Evolutionary conservation across 2,113 vertebrate species (phyloP).

Genomic region (Dipodomys ordii): DNA sequence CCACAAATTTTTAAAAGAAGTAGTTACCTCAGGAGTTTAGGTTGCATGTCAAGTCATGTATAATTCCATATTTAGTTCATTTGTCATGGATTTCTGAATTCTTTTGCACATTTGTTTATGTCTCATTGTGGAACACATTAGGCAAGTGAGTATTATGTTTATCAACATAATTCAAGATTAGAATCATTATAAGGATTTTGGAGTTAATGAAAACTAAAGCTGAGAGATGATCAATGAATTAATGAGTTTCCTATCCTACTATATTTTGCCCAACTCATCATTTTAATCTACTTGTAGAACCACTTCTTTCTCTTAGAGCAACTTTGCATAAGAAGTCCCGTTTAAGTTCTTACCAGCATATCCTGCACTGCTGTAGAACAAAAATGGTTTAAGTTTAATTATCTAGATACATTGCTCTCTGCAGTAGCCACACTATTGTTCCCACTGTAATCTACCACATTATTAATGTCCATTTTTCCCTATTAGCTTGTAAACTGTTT

Average conservation of each 20-base stretch:
- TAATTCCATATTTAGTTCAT: slow-evolving; percentile 16
- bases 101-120: slow-evolving; percentile 50
- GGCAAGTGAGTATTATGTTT: neutral
- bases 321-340: slow-evolving; percentile 64
- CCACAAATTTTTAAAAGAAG: neutral
- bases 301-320: slow-evolving; percentile 1
- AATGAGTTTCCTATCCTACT: neutral
- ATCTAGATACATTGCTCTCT: slow-evolving; percentile 82
- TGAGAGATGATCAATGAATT: neutral
- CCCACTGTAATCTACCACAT: slow-evolving; percentile 77
- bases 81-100: neutral
- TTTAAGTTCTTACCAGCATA: slow-evolving; percentile 68
- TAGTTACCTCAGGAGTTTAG: neutral
- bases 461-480: slow-evolving; percentile 82
- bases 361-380: slow-evolving; percentile 78
- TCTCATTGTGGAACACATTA: neutral
- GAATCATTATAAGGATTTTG: slow-evolving; percentile 13
- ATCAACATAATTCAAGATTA: slow-evolving; percentile 11
- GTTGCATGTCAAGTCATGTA: neutral
- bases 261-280: neutral
- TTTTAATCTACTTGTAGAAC: neutral
- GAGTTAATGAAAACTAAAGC: slow-evolving; percentile 18
- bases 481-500: slow-evolving; percentile 80
- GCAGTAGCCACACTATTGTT: slow-evolving; percentile 77
- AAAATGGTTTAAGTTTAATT: slow-evolving; percentile 88